Conservation (phyloP, 1,140 invertebrate species). For the Propsilocerus akamusi region DNA sequence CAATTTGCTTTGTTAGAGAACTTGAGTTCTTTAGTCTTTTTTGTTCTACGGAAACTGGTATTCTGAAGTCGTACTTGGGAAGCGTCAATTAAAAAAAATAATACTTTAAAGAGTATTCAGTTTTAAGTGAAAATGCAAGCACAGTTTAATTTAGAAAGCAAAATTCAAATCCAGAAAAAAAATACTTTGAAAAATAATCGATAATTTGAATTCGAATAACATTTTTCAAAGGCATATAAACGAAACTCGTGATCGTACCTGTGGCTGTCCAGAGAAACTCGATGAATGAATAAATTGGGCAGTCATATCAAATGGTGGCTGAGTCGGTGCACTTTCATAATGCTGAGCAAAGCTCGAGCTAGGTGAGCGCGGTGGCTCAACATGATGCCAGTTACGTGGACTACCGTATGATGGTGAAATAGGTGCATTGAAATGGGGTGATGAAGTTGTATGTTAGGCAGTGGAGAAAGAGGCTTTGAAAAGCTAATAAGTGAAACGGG, state of each 20-base stretch:
- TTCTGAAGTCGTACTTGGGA: no score
- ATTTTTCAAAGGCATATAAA: no score
- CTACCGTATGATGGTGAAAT: neutral
- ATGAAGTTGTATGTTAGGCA: neutral
- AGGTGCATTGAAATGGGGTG: neutral
- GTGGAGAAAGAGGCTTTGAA: neutral
- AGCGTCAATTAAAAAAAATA: no score
- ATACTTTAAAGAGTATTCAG: no score
- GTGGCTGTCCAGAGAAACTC: neutral
- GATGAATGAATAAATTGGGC: neutral
- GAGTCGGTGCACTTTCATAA: neutral
- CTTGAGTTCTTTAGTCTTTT: no score
- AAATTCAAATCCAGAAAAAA: neutral
- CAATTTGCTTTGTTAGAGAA: no score
- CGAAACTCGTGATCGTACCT: slow-evolving; percentile 4
- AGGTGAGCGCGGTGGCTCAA: neutral
- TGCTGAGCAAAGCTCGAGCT: neutral
- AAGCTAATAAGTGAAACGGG: neutral
- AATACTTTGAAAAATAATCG: neutral
- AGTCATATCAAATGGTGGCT: neutral
- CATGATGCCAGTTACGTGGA: slow-evolving; percentile 5
- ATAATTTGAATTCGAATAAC: no score
- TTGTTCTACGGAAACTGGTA: no score
- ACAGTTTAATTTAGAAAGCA: neutral
- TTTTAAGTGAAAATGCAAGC: neutral